Percentiles rank a stretch among this genome's conserved stretches.
Conservation (phyloP, 2,888 invertebrate species). For the Megamerina dolium region DNA sequence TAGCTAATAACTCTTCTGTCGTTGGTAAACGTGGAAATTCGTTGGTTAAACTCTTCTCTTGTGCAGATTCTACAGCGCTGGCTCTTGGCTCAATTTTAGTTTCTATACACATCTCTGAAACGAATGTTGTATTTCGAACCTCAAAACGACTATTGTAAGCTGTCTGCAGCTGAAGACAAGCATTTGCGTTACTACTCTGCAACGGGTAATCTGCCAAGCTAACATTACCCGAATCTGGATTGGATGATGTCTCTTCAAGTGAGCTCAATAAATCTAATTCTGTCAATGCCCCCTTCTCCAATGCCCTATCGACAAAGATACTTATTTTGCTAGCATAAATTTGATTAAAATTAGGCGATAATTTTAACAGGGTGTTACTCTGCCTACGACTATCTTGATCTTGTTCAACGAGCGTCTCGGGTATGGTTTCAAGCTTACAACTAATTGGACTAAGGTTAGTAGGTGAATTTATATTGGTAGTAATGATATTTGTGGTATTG, state of each 20-base stretch:
- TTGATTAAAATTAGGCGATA: constrained; percentile 38
- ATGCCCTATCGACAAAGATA: constrained; percentile 33
- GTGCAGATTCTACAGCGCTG: background rate
- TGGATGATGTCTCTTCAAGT: constrained; percentile 39
- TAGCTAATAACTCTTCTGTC: constrained; percentile 33
- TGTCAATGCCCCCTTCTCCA: constrained; percentile 14
- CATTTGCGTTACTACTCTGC: constrained; percentile 26
- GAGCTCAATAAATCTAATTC: constrained; percentile 42
- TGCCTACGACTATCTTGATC: constrained; percentile 13
- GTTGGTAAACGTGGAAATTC: constrained; percentile 36
- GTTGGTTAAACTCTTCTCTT: no score
- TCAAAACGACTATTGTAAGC: constrained; percentile 41
- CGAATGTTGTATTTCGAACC: constrained; percentile 26
- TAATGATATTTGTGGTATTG: constrained; percentile 10
- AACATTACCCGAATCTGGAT: constrained; percentile 47
- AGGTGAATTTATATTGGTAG: constrained; percentile 9
- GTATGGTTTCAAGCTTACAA: constrained; percentile 43
- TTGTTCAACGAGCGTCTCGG: constrained; percentile 26
- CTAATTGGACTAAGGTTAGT: constrained; percentile 25
- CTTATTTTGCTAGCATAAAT: constrained; percentile 41
- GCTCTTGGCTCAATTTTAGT: background rate
- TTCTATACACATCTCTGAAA: constrained; percentile 31
- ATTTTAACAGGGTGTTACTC: constrained; percentile 18
- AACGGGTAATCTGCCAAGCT: constrained; percentile 44
- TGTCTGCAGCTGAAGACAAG: constrained; percentile 37